Evolutionary conservation across 2,113 vertebrate genomes (phyloP).

Genomic region (Nycticryphes semicollaris): DNA sequence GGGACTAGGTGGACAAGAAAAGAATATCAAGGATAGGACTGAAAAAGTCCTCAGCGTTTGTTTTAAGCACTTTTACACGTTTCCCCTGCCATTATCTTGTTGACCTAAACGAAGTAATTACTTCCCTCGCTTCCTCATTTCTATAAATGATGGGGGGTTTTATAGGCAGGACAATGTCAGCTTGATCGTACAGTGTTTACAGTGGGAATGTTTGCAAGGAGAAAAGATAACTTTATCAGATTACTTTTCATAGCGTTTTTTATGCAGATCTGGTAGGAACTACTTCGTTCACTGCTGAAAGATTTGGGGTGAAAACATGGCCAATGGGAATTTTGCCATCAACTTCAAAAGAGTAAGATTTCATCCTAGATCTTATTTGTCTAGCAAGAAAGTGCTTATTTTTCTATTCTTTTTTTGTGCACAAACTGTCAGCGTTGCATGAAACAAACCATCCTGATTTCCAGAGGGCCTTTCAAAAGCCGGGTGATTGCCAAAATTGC

Average conservation of each 20-base stretch:
- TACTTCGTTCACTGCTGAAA: background rate
- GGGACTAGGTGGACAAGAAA: background rate
- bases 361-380: conserved; percentile 27
- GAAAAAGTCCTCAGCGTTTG: background rate
- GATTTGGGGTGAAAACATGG: background rate
- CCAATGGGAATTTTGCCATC: conserved; percentile 41
- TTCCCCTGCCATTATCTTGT: background rate
- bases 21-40: background rate
- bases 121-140: background rate
- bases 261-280: background rate
- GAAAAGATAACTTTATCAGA: background rate
- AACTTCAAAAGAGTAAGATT: conserved; percentile 28
- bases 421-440: background rate
- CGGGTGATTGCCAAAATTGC: conserved; percentile 30
- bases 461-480: conserved; percentile 50
- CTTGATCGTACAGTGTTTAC: background rate
- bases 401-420: conserved; percentile 17
- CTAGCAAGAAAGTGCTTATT: conserved; percentile 40
- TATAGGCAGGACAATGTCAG: background rate
- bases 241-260: background rate
- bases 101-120: background rate
- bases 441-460: conserved; percentile 52
- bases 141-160: background rate
- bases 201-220: background rate
- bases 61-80: background rate